phyloP scores from a whole-genome alignment of 1,140 invertebrate species.

The Panulirus ornatus region DNA sequence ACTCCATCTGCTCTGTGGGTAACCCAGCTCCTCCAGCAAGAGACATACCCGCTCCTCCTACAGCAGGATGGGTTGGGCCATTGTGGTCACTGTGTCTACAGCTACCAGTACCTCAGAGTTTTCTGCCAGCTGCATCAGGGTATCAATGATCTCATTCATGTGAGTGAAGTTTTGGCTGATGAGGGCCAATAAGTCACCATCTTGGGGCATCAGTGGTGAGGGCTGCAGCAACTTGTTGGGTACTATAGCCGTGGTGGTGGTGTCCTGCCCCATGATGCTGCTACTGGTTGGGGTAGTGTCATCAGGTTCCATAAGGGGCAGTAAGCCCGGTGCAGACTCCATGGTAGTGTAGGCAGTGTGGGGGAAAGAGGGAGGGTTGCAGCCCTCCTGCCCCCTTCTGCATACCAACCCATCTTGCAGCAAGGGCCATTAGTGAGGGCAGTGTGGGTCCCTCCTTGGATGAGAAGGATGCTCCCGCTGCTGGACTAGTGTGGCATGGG shows the following conservation, averaged over 20 bases:
- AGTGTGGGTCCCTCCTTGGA: too few species aligned
- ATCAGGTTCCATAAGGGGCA: not conserved
- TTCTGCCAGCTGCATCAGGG: slow-evolving; percentile 47
- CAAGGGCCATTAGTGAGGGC: slow-evolving; percentile 59
- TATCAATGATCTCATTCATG: slow-evolving; percentile 67
- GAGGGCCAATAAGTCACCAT: slow-evolving; percentile 52
- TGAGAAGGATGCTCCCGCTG: too few species aligned
- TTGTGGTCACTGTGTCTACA: not conserved
- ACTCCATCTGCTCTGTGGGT: slow-evolving; percentile 83
- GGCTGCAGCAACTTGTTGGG: slow-evolving; percentile 34
- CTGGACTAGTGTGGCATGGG: too few species aligned
- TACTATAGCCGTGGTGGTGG: not conserved
- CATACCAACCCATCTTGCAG: slow-evolving; percentile 60
- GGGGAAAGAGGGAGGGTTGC: slow-evolving; percentile 53
- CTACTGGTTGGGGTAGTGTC: not conserved
- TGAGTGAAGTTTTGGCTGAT: slow-evolving; percentile 48
- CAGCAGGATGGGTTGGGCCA: too few species aligned
- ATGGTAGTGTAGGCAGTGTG: slow-evolving; percentile 62
- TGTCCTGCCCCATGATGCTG: slow-evolving; percentile 51
- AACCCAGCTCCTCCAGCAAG: slow-evolving; percentile 78
- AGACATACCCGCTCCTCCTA: slow-evolving; percentile 78
- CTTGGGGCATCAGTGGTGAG: slow-evolving; percentile 30
- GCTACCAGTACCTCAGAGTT: slow-evolving; percentile 59
- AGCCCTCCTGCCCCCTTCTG: slow-evolving; percentile 50
- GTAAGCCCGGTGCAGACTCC: slow-evolving; percentile 46